Conservation (phyloP, 2,113 vertebrate genomes). For the Halcyon malimbica region DNA sequence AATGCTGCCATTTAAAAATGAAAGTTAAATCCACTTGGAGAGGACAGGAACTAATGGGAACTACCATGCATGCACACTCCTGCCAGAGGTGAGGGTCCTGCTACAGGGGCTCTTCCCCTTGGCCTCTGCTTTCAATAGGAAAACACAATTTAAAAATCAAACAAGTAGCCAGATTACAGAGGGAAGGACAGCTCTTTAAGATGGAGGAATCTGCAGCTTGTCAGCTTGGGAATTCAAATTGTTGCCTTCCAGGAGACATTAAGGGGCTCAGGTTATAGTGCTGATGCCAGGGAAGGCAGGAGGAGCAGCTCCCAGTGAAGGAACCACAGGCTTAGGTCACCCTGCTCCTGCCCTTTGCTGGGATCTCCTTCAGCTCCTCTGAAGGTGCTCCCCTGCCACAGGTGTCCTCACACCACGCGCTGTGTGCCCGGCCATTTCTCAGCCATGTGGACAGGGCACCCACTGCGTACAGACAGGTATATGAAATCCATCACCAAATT, state of each 20-base stretch:
- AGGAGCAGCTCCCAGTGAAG: background rate
- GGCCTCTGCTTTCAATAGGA: background rate
- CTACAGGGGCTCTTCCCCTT: background rate
- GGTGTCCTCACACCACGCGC: fast-evolving
- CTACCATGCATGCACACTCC: background rate
- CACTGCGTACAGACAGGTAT: fast-evolving
- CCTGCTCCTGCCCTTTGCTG: background rate
- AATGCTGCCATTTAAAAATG: slow-evolving; percentile 61
- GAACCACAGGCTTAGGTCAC: background rate
- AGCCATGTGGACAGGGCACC: fast-evolving
- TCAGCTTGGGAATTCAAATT: background rate
- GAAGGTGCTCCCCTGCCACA: no score
- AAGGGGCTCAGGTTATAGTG: background rate
- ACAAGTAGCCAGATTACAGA: background rate
- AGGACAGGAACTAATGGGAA: background rate
- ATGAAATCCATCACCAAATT: background rate
- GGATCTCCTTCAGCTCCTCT: background rate
- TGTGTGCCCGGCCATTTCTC: fast-evolving
- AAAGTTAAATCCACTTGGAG: slow-evolving; percentile 43
- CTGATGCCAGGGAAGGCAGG: background rate
- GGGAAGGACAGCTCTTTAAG: background rate
- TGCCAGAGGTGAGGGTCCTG: slow-evolving; percentile 1
- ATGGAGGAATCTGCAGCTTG: background rate
- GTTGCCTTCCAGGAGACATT: fast-evolving
- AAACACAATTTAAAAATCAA: slow-evolving; percentile 1